Conservation (phyloP, 2,797 vertebrate genomes). For the Poecilia wingei region DNA sequence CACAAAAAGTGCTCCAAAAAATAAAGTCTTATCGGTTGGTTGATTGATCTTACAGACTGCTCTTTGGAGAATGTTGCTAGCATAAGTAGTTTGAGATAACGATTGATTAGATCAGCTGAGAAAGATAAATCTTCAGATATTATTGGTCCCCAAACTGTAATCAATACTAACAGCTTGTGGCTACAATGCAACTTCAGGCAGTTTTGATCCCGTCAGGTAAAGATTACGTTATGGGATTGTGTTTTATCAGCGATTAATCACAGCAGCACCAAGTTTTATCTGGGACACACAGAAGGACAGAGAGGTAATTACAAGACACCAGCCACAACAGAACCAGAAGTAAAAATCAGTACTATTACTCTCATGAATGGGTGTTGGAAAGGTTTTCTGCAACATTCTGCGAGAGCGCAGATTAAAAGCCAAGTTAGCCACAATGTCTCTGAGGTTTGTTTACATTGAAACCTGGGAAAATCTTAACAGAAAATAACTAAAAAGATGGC, state of each 20-base stretch:
- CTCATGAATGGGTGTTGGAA: neutral
- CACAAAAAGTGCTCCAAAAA: neutral
- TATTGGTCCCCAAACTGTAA: neutral
- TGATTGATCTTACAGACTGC: neutral
- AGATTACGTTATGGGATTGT: slow-evolving; percentile 1
- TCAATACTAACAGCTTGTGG: neutral
- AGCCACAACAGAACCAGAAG: neutral
- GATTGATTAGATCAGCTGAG: neutral
- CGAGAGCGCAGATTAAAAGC: neutral
- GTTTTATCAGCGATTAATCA: slow-evolving; percentile 20
- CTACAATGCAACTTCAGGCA: neutral
- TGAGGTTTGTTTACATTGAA: neutral
- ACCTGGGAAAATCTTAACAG: neutral
- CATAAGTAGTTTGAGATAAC: neutral
- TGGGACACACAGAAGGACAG: neutral
- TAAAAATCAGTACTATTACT: neutral
- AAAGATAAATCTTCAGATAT: neutral
- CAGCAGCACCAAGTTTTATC: slow-evolving; percentile 23
- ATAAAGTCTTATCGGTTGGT: neutral
- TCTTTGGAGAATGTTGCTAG: neutral
- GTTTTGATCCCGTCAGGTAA: slow-evolving; percentile 7
- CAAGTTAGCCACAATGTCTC: neutral
- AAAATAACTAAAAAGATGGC: neutral
- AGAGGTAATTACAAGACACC: slow-evolving; percentile 2
- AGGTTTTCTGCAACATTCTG: neutral